Base-by-base conservation (phyloP, 2,888 invertebrate species). In the Melanostoma mellinum region DNA sequence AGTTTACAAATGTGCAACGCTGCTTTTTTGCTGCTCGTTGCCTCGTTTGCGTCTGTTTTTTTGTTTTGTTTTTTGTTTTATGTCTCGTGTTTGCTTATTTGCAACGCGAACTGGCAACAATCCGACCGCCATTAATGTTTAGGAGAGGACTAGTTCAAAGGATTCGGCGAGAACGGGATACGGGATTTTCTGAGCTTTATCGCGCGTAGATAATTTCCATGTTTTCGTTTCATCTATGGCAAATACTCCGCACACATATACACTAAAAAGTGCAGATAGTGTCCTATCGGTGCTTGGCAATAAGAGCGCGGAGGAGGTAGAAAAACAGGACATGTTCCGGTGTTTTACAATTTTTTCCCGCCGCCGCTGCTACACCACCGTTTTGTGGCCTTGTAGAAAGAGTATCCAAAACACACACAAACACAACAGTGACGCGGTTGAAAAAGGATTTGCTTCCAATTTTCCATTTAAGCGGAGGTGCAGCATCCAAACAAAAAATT, bases 131-230 rank as follows among this genome's bases (percentile, higher is more conserved):
- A 84, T 84, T 84, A 84, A 84, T 84, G 84, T 84, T 84, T 84
- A 84, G 84, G 77, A 84, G 74, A 58, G 58, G 50, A 68, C 69
- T 77, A 55, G 73, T 82, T 82, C 73, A 77, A 63, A 55, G 68
- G 48, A 68, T 58, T 68, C 50, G 44, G 61, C 55, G 63, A 60
- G 67, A 74, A 74, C 65, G 74, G 67, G 67, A 84, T 79, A 68
- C 74, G 75, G 85, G 85, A 85, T 80, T 85, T 80, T 85, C 80
- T 85, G 85, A 67, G 75, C 68, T 85, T 85, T 85, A 85, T 85
- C 85, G 85, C 85, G 85, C 85, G 85, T 85, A 80, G 85, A 85
- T 85, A 85, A 85, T 85, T 79, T 75, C 76, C 80, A 85, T 85
- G 85, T 85, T 85, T 85, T 85, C 79, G 67, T 85, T 85, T 68